A percentile compares a stretch with the other conserved stretches of the same genome.
phyloP scores from a whole-genome alignment of 2,113 vertebrate species.

The Barbus barbus region DNA sequence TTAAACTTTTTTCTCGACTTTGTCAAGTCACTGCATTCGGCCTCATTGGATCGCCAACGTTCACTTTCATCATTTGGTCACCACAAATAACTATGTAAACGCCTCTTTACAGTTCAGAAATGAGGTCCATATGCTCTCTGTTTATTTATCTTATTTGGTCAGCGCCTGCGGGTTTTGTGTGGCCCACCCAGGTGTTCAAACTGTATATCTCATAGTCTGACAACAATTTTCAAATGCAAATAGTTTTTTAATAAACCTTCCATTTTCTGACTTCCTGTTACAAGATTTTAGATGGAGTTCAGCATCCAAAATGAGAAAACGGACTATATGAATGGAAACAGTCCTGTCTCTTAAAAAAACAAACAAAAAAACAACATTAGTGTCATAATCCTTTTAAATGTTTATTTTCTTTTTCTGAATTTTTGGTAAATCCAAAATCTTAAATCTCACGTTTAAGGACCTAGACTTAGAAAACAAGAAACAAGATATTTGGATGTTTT shows the following conservation, averaged over 20 bases:
- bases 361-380: not conserved
- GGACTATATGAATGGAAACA: not conserved
- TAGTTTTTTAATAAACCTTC: not conserved
- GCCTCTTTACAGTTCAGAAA: constrained; percentile 20
- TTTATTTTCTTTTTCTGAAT: not conserved
- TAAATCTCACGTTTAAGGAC: not conserved
- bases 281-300: not conserved
- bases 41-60: not conserved
- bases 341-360: not conserved
- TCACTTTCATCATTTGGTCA: not conserved
- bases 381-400: not conserved
- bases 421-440: not conserved
- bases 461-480: not conserved
- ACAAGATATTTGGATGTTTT: not conserved
- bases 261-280: not conserved
- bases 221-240: not conserved
- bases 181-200: constrained; percentile 22
- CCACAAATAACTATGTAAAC: constrained; percentile 12
- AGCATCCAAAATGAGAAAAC: not conserved
- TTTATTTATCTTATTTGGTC: constrained; percentile 39
- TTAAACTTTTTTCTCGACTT: not conserved
- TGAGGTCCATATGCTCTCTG: not conserved
- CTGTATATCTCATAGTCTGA: not conserved
- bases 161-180: constrained; percentile 6
- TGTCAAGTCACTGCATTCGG: not conserved